Evolutionary conservation across 2,888 invertebrate species (phyloP), one percentile per base, ranked within the genome.

Genomic region (Bruchidius siliquastri): DNA sequence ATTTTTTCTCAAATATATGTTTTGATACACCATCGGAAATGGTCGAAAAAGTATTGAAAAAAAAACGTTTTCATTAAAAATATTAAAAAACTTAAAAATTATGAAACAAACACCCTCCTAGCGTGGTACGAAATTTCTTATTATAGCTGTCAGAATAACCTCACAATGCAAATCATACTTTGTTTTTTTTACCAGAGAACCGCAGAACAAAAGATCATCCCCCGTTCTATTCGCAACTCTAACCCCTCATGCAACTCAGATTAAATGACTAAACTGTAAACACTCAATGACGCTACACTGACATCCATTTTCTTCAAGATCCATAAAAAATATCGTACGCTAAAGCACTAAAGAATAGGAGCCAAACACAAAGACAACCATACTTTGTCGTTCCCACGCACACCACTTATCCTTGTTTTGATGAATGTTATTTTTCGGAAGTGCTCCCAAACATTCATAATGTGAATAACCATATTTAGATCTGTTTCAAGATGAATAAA

Each of bases 361-460:
- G 49, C 49, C 13, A 49, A 30, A 8, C 30, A 30, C 4, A 30
- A 68, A 68, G 71, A 68, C 32, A 68, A 49, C 70, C 49, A 49
- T 49, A 49, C 49, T 49, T 49, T 49, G 49, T 49, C 18, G 10
- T 76, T 78, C 76, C 76, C 78, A 77, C 75, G 76, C 74, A 73
- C 76, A 73, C 77, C 76, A 78, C 77, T 75, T 77, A 80, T 82
- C 83, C 82, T 83, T 84, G 84, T 85, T 86, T 83, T 85, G 84
- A 85, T 85, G 85, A 86, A 85, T 85, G 85, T 84, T 85, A 84
- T 84, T 85, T 85, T 85, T 83, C 81, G 74, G 79, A 82, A 81
- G 82, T 79, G 82, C 83, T 82, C 81, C 83, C 85, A 86, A 85
- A 86, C 86, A 85, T 84, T 85, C 86, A 85, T 85, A 86, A 85